Percentiles rank a stretch among this genome's conserved stretches.
Conservation (phyloP, 2,888 invertebrate genomes). For the Axea sp. region DNA sequence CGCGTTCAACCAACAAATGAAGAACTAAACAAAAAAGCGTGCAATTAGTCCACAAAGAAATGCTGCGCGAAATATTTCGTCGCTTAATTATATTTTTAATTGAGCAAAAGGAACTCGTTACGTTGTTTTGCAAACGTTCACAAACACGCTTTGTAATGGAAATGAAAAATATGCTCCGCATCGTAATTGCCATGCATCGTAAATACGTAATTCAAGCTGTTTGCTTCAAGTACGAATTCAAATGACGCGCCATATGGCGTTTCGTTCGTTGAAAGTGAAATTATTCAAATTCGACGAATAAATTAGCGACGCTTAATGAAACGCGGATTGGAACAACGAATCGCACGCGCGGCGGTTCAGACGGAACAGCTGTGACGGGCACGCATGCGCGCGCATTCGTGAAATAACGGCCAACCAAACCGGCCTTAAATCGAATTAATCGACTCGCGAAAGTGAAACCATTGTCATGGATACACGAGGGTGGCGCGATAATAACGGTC, state of each 20-base stretch:
- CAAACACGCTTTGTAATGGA: no score
- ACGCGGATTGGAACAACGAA: conserved; percentile 25
- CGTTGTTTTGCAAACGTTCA: no score
- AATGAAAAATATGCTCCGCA: no score
- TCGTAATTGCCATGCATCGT: no score
- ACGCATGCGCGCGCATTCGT: conserved; percentile 50
- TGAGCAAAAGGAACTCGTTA: no score
- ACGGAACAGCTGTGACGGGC: conserved; percentile 42
- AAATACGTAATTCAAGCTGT: no score
- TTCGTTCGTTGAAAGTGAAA: conserved; percentile 20
- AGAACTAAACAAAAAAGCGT: no score
- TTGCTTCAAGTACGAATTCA: neutral
- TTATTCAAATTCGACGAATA: conserved; percentile 16
- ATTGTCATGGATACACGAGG: conserved; percentile 57
- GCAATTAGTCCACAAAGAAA: no score
- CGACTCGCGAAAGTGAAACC: conserved; percentile 61
- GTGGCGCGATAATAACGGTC: conserved; percentile 52
- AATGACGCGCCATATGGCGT: neutral
- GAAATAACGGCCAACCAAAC: conserved; percentile 52
- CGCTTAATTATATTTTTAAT: no score
- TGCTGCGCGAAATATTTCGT: no score
- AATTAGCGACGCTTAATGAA: conserved; percentile 15
- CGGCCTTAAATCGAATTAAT: conserved; percentile 53
- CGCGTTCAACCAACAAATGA: no score
- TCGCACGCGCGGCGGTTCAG: conserved; percentile 20